phyloP scores from a whole-genome alignment of 1,140 invertebrate species.

The Zaprionus lachaisei region DNA sequence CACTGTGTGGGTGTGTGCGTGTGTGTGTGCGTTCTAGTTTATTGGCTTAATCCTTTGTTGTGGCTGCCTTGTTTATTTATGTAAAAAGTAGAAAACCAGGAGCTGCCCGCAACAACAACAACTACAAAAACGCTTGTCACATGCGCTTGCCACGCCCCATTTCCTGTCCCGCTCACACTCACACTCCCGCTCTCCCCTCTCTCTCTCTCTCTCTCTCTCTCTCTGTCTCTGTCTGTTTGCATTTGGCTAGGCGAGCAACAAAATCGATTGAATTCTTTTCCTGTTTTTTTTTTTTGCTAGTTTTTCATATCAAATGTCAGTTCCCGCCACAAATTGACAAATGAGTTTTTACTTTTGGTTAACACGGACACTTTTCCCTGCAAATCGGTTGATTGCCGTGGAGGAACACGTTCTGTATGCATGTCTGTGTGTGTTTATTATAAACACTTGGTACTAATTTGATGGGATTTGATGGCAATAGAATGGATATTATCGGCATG shows the following conservation, averaged over 20 bases:
- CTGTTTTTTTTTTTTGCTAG: slow-evolving; percentile 26
- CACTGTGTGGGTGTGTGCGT: slow-evolving; percentile 25
- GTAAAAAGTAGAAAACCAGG: slow-evolving; percentile 20
- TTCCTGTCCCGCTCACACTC: not conserved
- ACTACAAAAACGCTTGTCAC: slow-evolving; percentile 32
- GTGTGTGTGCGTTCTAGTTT: slow-evolving; percentile 40
- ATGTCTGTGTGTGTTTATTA: not conserved
- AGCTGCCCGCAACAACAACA: slow-evolving; percentile 14
- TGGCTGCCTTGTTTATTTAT: slow-evolving; percentile 47
- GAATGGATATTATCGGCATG: slow-evolving; percentile 7
- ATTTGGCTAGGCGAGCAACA: slow-evolving; percentile 39
- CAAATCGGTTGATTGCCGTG: slow-evolving; percentile 27
- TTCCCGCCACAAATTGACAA: slow-evolving; percentile 38
- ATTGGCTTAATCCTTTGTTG: slow-evolving; percentile 72
- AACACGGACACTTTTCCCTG: slow-evolving; percentile 9
- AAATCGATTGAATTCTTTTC: slow-evolving; percentile 43
- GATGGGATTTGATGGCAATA: slow-evolving; percentile 26
- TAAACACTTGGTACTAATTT: slow-evolving; percentile 27
- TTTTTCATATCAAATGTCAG: slow-evolving; percentile 49
- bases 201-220: not conserved
- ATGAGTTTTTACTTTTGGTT: slow-evolving; percentile 42
- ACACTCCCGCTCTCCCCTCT: not conserved
- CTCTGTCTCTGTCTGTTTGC: slow-evolving; percentile 31
- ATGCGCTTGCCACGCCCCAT: slow-evolving; percentile 24
- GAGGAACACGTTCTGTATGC: not conserved